These are phyloP conservation scores for Ecliptopera silaceata DNA, from an alignment of 2,888 invertebrate species.

Conservation along the genomic window DNA sequence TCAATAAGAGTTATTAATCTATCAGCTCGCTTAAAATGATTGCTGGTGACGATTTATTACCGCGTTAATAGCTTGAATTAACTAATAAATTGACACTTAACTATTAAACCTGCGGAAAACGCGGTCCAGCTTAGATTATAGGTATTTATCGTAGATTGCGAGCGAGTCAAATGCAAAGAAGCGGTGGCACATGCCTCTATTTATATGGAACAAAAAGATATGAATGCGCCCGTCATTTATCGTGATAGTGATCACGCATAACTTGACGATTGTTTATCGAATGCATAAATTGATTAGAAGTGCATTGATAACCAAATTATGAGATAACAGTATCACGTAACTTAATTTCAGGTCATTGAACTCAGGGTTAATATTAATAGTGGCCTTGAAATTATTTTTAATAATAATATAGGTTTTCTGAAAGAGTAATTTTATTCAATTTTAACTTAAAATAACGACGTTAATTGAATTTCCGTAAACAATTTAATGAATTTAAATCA, in stretches of 20 bases:
- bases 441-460: too few species aligned
- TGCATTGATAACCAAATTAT: conserved; percentile 10
- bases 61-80: conserved; percentile 1
- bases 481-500: too few species aligned
- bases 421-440: background rate
- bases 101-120: background rate
- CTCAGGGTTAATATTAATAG: background rate
- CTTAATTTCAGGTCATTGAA: background rate
- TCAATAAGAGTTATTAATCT: background rate
- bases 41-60: conserved; percentile 1
- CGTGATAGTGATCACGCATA: conserved; percentile 15
- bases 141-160: conserved; percentile 25
- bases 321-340: conserved; percentile 1
- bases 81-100: background rate
- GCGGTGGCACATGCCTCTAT: conserved; percentile 19
- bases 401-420: background rate
- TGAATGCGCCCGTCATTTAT: conserved; percentile 11
- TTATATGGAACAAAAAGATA: conserved; percentile 29
- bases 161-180: conserved; percentile 21
- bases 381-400: background rate
- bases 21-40: background rate
- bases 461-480: too few species aligned
- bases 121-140: conserved; percentile 2
- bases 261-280: conserved; percentile 25
- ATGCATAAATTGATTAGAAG: conserved; percentile 26